Conservation (phyloP, 1,140 invertebrate genomes). For the Elymnias hypermnestra region DNA sequence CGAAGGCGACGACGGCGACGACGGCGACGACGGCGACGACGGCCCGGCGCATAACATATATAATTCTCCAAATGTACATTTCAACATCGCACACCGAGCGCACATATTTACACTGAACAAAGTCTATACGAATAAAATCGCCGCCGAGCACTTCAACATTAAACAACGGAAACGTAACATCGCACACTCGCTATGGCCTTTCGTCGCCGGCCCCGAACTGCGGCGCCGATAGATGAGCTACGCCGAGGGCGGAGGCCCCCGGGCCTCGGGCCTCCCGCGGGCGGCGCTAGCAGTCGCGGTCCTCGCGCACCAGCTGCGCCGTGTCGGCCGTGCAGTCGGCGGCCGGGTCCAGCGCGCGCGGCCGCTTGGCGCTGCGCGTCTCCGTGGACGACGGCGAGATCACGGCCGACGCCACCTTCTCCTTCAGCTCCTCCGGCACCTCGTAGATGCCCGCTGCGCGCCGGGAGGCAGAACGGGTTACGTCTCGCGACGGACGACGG, state of each 20-base stretch:
- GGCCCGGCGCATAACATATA: slow-evolving; percentile 4
- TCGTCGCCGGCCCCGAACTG: too few species aligned
- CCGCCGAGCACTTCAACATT: slow-evolving; percentile 44
- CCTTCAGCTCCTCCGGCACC: slow-evolving; percentile 85
- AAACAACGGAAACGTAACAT: slow-evolving; percentile 64
- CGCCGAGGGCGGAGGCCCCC: background rate
- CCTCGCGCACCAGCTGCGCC: slow-evolving; percentile 91
- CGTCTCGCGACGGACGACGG: background rate
- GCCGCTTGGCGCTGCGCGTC: slow-evolving; percentile 44
- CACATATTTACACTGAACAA: slow-evolving; percentile 56
- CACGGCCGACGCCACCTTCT: slow-evolving; percentile 81
- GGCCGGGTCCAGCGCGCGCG: slow-evolving; percentile 84
- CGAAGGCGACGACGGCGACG: background rate
- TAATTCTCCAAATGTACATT: slow-evolving; percentile 26
- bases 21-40: background rate
- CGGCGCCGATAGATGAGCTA: background rate
- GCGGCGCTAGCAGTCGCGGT: slow-evolving; percentile 73
- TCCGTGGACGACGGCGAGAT: slow-evolving; percentile 85
- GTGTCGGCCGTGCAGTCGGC: slow-evolving; percentile 95
- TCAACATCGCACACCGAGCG: slow-evolving; percentile 49
- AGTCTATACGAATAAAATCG: slow-evolving; percentile 38
- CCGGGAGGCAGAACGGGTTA: background rate
- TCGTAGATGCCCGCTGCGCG: slow-evolving; percentile 82
- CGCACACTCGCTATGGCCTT: slow-evolving; percentile 69
- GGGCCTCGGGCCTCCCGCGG: slow-evolving; percentile 14